Conservation (phyloP, 2,888 invertebrate genomes). For the Corbicula japonica region DNA sequence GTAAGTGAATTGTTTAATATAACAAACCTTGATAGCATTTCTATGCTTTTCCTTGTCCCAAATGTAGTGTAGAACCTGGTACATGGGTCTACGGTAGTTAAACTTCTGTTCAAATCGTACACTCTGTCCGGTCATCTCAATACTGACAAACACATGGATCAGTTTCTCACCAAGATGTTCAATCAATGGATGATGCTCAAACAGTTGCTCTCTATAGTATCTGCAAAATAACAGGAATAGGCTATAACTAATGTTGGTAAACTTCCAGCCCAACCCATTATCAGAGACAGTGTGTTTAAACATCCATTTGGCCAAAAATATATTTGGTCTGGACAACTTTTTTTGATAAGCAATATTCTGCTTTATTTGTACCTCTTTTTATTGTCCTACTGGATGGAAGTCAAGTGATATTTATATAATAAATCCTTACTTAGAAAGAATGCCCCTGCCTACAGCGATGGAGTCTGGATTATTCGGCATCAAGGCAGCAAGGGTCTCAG, state of each 20-base stretch:
- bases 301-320: too few species aligned
- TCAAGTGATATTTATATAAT: background rate
- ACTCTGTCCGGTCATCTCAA: slow-evolving; percentile 98
- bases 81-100: slow-evolving; percentile 98
- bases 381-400: too few species aligned
- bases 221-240: too few species aligned
- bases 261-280: too few species aligned
- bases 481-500: slow-evolving; percentile 95
- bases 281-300: too few species aligned
- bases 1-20: background rate
- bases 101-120: slow-evolving; percentile 99
- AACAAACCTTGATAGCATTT: slow-evolving; percentile 90
- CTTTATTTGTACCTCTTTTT: too few species aligned
- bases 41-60: slow-evolving; percentile 94
- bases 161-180: slow-evolving; percentile 92
- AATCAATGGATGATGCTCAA: slow-evolving; percentile 91
- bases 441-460: slow-evolving; percentile 35
- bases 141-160: slow-evolving; percentile 97
- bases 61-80: slow-evolving; percentile 95
- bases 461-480: slow-evolving; percentile 88
- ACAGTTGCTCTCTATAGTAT: slow-evolving; percentile 89
- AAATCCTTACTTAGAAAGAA: slow-evolving; percentile 52
- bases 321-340: too few species aligned
- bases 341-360: too few species aligned
- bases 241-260: too few species aligned